Evolutionary conservation across 2,888 invertebrate species (phyloP), one percentile per base, ranked within the genome.

Genomic region (Thecophora atra): DNA sequence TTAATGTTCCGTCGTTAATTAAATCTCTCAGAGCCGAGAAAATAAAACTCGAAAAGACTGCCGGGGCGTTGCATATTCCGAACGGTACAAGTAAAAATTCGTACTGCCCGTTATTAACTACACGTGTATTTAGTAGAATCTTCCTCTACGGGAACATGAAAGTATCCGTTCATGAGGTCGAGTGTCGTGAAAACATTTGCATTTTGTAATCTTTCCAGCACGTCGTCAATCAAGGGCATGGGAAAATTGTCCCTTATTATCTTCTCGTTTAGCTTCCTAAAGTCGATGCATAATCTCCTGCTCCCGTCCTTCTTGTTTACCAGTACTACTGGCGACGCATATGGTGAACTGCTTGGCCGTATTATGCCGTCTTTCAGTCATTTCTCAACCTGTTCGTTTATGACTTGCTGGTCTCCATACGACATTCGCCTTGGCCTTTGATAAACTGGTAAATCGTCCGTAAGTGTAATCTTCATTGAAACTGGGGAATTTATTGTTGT

Each of bases 11-110:
- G 44, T 44, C 13, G 7, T 44, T 44, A n/a, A n/a, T n/a, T n/a
- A n/a, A n/a, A n/a, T n/a, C n/a, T n/a, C n/a, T n/a, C 58, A 72
- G 68, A 3, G 70, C 30, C 11, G 65, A 30, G 17, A 28, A 47
- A 6, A 75, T 56, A 17, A 47, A 60, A 37, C 83, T 68, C 30
- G 77, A 82, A 64, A 86, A 84, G 26, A 81, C 78, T 17, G 79
- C 76, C 8, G 85, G 86, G 7, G 78, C 79, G 19, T 82, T 84
- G 63, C 81, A 82, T 6, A 85, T 68, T 6, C 85, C 86, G 78
- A 86, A 87, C 0, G 85, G 85, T 65, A 80, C 79, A 73, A 76
- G 79, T 8, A 79, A 54, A 74, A 86, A 86, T 74, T 87, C 84
- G 74, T 75, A 86, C 54, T 83, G 84, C 11, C 52, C n/a, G 51